Percentiles rank a stretch among this genome's conserved stretches.
These are phyloP conservation scores for Ptychodera flava DNA, from an alignment of 35 echinoderm and acorn worm species.

Conservation along the genomic window DNA sequence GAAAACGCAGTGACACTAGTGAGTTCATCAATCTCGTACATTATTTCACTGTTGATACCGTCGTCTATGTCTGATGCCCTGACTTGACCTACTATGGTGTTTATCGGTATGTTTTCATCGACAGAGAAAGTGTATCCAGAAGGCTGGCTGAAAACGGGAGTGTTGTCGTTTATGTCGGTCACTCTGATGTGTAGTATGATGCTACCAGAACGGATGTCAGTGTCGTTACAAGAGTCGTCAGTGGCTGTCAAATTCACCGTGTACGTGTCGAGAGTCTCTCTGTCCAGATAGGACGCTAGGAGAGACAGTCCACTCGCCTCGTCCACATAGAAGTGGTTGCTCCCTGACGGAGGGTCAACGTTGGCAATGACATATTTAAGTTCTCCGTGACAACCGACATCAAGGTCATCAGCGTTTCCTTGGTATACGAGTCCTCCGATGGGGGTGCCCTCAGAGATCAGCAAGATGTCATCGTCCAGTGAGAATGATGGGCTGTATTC, in stretches of 20 bases:
- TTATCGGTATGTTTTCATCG: slow-evolving; percentile 45
- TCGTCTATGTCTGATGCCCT: slow-evolving; percentile 77
- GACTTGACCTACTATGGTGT: slow-evolving; percentile 56
- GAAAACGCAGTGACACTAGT: slow-evolving; percentile 31
- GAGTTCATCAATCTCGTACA: slow-evolving; percentile 60
- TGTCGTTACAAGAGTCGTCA: neutral
- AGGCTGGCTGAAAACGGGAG: neutral
- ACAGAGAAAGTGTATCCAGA: slow-evolving; percentile 47
- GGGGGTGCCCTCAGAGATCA: neutral
- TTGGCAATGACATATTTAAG: neutral
- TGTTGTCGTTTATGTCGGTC: neutral
- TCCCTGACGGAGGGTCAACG: neutral
- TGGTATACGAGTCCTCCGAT: neutral
- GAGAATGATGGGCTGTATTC: neutral
- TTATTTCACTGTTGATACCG: slow-evolving; percentile 54
- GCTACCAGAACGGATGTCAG: neutral
- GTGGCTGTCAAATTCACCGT: neutral
- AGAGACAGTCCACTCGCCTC: neutral
- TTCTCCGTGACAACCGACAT: neutral
- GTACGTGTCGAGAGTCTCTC: neutral
- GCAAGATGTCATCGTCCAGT: neutral
- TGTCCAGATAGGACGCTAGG: neutral
- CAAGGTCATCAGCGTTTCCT: neutral
- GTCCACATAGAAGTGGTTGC: neutral
- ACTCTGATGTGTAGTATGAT: neutral